These are phyloP conservation scores for Episyrphus balteatus DNA, from an alignment of 1,140 invertebrate species.

Conservation along the genomic window DNA sequence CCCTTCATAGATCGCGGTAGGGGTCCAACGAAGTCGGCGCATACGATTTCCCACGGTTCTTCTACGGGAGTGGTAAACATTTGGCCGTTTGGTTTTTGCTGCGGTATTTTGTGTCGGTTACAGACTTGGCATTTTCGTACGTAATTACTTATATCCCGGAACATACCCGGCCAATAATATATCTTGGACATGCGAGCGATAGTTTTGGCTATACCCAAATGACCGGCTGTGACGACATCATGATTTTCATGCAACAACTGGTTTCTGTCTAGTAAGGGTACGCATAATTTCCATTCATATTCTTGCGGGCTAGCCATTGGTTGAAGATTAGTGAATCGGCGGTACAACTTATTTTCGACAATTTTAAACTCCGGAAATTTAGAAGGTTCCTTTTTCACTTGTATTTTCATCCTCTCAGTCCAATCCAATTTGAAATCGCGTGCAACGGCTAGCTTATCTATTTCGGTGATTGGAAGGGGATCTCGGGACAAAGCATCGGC, in stretches of 20 bases:
- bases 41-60: background rate
- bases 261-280: too few relatives aligned
- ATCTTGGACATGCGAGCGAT: background rate
- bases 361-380: too few relatives aligned
- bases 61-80: background rate
- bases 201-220: constrained; percentile 1
- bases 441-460: too few relatives aligned
- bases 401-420: background rate
- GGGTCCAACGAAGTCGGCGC: constrained; percentile 4
- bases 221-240: background rate
- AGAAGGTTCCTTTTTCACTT: background rate
- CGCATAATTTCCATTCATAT: too few relatives aligned
- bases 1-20: background rate
- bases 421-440: too few relatives aligned
- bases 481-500: constrained; percentile 16
- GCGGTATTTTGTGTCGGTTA: background rate
- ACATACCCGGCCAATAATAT: constrained; percentile 4
- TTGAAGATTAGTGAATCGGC: background rate
- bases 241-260: too few relatives aligned
- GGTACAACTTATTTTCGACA: too few relatives aligned
- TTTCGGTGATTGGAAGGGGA: background rate
- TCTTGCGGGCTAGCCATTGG: background rate
- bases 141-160: background rate
- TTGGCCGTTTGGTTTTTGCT: background rate
- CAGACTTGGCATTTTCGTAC: background rate